These are phyloP conservation scores for Onychomys arenicola DNA, from an alignment of 2,797 vertebrate species.

Conservation along the genomic window DNA sequence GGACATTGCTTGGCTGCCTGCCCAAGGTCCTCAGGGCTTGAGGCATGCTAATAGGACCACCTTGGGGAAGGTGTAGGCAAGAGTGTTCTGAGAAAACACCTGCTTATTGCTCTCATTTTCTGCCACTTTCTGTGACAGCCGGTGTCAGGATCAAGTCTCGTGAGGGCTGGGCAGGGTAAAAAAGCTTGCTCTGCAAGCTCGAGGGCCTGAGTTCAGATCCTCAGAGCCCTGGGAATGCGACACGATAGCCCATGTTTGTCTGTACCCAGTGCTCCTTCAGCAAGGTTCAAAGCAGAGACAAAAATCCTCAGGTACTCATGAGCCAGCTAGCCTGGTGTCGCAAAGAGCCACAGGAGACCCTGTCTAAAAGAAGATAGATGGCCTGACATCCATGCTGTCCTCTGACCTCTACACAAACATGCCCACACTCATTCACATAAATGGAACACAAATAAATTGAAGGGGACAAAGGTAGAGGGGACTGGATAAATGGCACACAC, in stretches of 20 bases:
- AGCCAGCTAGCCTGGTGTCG: background rate
- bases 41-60: constrained; percentile 47
- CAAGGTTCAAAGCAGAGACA: background rate
- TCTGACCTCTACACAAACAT: background rate
- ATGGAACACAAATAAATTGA: background rate
- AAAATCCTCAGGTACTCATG: background rate
- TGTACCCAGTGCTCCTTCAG: background rate
- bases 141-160: constrained; percentile 27
- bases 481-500: background rate
- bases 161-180: background rate
- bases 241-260: background rate
- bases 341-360: background rate
- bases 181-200: background rate
- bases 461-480: background rate
- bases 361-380: background rate
- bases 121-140: constrained; percentile 40
- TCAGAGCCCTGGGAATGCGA: background rate
- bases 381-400: background rate
- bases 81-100: constrained; percentile 30
- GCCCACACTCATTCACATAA: background rate
- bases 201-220: background rate
- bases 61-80: constrained; percentile 29
- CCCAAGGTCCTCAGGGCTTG: constrained; percentile 43
- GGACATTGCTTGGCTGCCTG: constrained; percentile 43
- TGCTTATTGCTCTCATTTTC: constrained; percentile 55